These are phyloP conservation scores for Orestias chungarensis DNA, from an alignment of 2,797 vertebrate species.

Conservation along the genomic window DNA sequence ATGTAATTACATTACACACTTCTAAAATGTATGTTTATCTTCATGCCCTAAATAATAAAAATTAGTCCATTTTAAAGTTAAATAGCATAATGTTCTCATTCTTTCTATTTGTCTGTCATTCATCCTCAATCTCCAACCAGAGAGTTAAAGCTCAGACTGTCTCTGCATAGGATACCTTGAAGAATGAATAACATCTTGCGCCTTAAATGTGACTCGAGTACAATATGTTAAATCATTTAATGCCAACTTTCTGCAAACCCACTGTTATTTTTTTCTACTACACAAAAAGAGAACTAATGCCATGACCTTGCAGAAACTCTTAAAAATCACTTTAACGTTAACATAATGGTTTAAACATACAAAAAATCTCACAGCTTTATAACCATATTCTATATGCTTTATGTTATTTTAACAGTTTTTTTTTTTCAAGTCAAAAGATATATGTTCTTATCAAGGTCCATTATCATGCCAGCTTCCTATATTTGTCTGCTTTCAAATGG, in stretches of 20 bases:
- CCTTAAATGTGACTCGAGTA: not conserved
- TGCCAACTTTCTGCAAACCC: not conserved
- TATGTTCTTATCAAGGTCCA: constrained; percentile 66
- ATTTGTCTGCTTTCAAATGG: constrained; percentile 54
- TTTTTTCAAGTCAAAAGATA: constrained; percentile 32
- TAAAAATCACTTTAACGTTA: constrained; percentile 5
- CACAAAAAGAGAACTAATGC: not conserved
- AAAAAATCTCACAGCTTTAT: too few relatives aligned
- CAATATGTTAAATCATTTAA: not conserved
- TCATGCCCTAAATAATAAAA: too few relatives aligned
- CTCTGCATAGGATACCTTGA: not conserved
- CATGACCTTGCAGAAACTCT: not conserved
- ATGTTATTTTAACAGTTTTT: too few relatives aligned
- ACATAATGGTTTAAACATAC: constrained; percentile 63
- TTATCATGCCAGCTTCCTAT: constrained; percentile 58
- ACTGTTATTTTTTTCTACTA: not conserved
- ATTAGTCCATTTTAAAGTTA: not conserved
- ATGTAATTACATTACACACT: too few relatives aligned
- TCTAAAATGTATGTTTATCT: too few relatives aligned
- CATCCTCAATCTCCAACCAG: not conserved
- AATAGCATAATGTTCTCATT: not conserved
- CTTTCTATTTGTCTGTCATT: not conserved
- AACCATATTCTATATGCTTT: too few relatives aligned
- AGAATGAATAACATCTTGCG: not conserved
- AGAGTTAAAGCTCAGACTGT: not conserved